A percentile compares a stretch with the other conserved stretches of the same genome.
These are phyloP conservation scores for Poecilobothrus nobilitatus DNA, from an alignment of 2,888 invertebrate genomes.

Conservation along the genomic window DNA sequence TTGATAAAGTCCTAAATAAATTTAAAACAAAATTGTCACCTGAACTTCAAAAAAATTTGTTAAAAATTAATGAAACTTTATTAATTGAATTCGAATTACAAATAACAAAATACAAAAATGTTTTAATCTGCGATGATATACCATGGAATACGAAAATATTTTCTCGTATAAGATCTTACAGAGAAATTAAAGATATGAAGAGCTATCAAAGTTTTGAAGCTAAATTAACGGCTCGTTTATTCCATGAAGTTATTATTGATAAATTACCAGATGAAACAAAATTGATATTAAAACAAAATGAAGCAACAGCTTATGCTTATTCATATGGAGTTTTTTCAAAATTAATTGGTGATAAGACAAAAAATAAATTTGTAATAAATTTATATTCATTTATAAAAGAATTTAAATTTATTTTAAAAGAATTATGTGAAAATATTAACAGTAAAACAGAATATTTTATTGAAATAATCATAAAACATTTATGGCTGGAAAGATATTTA, in stretches of 20 bases:
- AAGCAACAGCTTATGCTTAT: constrained; percentile 32
- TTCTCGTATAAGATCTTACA: constrained; percentile 38
- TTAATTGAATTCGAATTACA: constrained; percentile 17
- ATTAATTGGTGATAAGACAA: constrained; percentile 32
- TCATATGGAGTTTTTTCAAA: constrained; percentile 34
- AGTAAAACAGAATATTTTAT: constrained; percentile 30
- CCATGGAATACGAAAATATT: constrained; percentile 40
- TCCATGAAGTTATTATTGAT: constrained; percentile 28
- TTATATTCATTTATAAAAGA: constrained; percentile 29
- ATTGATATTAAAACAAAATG: constrained; percentile 28
- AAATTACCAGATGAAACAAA: constrained; percentile 25
- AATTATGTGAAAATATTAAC: constrained; percentile 24
- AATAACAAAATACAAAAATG: constrained; percentile 14
- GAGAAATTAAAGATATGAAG: constrained; percentile 14
- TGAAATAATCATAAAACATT: constrained; percentile 29
- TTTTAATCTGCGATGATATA: constrained; percentile 20
- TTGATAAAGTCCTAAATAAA: constrained; percentile 21
- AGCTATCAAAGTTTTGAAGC: constrained; percentile 9
- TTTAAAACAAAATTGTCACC: constrained; percentile 14
- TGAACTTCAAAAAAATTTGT: constrained; percentile 8
- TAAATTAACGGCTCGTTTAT: constrained; percentile 30
- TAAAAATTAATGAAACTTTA: constrained; percentile 18
- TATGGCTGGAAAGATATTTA: constrained; percentile 39
- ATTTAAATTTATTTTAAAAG: constrained; percentile 25
- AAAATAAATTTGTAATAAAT: constrained; percentile 33